These are phyloP conservation scores for Rhaphigaster nebulosa DNA, from an alignment of 2,888 invertebrate genomes.

Conservation along the genomic window DNA sequence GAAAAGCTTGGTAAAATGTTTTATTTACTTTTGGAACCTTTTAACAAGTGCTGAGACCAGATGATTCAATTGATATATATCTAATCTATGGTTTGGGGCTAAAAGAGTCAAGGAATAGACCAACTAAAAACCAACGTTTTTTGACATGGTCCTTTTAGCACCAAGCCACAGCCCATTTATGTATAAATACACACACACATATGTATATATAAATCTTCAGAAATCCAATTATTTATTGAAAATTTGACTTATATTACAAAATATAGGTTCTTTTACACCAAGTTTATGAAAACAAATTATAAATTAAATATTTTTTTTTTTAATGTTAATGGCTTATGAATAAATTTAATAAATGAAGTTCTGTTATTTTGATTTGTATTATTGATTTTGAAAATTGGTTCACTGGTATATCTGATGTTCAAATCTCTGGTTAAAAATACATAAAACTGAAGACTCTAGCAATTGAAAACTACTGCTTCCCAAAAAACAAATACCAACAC, in stretches of 20 bases:
- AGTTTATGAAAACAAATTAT: background rate
- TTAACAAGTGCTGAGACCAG: constrained; percentile 19
- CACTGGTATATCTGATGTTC: too few relatives aligned
- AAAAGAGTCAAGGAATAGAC: too few relatives aligned
- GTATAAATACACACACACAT: background rate
- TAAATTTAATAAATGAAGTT: too few relatives aligned
- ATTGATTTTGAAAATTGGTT: too few relatives aligned
- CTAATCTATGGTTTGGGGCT: too few relatives aligned
- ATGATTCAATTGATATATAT: background rate
- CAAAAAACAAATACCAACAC: too few relatives aligned
- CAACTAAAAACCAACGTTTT: too few relatives aligned
- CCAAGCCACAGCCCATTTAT: background rate
- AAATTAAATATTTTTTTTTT: background rate
- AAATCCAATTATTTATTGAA: background rate
- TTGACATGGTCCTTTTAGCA: background rate
- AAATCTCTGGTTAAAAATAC: too few relatives aligned
- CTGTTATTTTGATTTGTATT: too few relatives aligned
- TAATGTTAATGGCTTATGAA: too few relatives aligned
- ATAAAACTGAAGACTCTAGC: too few relatives aligned
- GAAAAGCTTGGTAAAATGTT: constrained; percentile 75
- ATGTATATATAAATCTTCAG: background rate
- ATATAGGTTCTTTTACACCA: background rate
- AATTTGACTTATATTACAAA: background rate
- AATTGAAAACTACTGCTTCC: too few relatives aligned
- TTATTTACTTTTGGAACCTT: constrained; percentile 55